phyloP scores from a whole-genome alignment of 1,140 invertebrate species.

The Drosophila kurseongensis region DNA sequence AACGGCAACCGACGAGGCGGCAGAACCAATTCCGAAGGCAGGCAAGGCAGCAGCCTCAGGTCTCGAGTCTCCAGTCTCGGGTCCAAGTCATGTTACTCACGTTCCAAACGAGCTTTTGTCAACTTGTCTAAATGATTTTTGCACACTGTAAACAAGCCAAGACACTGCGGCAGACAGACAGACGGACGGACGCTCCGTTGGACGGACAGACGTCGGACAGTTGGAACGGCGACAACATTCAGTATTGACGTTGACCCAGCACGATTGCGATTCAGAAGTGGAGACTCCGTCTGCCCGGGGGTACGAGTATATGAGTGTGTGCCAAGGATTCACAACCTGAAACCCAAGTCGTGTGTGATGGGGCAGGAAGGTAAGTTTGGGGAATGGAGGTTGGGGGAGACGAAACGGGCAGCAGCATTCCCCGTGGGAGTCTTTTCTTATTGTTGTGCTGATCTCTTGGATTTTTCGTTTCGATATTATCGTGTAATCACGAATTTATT shows the following conservation, averaged over 20 bases:
- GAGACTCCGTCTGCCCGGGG: constrained; percentile 36
- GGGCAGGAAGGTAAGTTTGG: constrained; percentile 10
- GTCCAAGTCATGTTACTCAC: constrained; percentile 81
- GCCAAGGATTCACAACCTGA: constrained; percentile 64
- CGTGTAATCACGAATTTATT: constrained; percentile 84
- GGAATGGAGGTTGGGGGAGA: not conserved
- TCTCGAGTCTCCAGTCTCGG: constrained; percentile 22
- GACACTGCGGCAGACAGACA: constrained; percentile 59
- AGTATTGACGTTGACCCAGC: constrained; percentile 82
- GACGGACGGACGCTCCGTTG: constrained; percentile 15
- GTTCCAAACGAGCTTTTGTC: constrained; percentile 84
- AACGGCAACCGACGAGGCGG: constrained; percentile 34
- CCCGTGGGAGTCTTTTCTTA: constrained; percentile 83
- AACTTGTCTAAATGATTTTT: constrained; percentile 84
- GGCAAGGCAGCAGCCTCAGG: constrained; percentile 31
- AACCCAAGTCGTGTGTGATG: constrained; percentile 68
- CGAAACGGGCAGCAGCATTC: constrained; percentile 31
- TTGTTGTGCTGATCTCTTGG: constrained; percentile 73
- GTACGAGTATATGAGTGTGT: constrained; percentile 27
- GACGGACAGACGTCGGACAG: constrained; percentile 37
- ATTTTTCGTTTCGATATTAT: constrained; percentile 78
- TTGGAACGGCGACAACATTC: constrained; percentile 51
- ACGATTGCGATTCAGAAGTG: constrained; percentile 81
- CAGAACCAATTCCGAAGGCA: constrained; percentile 59
- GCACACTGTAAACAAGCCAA: constrained; percentile 82